Evolutionary conservation across 2,113 vertebrate genomes (phyloP), one percentile per base, ranked within the genome.

Genomic region (Clarias macrocephalus): DNA sequence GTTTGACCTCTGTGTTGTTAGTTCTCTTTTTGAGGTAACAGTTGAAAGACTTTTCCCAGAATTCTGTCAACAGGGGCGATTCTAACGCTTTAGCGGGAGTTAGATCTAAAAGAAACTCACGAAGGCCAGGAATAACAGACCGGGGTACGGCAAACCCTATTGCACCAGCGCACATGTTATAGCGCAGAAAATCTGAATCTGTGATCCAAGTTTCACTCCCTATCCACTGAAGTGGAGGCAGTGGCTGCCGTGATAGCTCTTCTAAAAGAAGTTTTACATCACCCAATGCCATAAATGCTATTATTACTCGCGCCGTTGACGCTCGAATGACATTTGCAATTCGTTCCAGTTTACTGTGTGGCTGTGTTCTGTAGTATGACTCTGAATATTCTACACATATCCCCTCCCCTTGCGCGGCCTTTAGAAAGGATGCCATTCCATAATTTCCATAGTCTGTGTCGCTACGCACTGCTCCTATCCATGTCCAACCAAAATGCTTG

Each of bases 401-500:
- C 1, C 92, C 94, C 60, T 93, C 91, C 63, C 87, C 87, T 12
- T 75, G 82, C 0, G 93, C 93, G 70, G 92, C 92, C 0, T 86
- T 30, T 30, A 94, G 80, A 80, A 95, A 95, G 30, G 92, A 86
- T 0, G 91, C 88, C 91, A 95, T 95, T 16, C 93, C 94, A 18
- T 92, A 91, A 86, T 94, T 94, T 10, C 95, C 95, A 65, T 95
- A 95, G 42, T 96, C 95, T 0, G 93, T 92, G 87, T 95, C 94
- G 0, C 94, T 94, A 0, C 91, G 89, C 54, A 96, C 84, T 10
- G 94, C 92, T 12, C 95, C 95, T 3, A 96, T 94, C 95, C 95
- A 96, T 1, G 91, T 95, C 95, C 95, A 96, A 23, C 89, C 94
- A 76, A 95, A 95, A 3, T 93, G 91, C 68, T 94, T 94, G 1